Evolutionary conservation across 37 sponge, comb jelly and placozoan genomes (phyloP), one percentile per base, ranked within the genome.

Genomic region (Chondrosia reniformis): DNA sequence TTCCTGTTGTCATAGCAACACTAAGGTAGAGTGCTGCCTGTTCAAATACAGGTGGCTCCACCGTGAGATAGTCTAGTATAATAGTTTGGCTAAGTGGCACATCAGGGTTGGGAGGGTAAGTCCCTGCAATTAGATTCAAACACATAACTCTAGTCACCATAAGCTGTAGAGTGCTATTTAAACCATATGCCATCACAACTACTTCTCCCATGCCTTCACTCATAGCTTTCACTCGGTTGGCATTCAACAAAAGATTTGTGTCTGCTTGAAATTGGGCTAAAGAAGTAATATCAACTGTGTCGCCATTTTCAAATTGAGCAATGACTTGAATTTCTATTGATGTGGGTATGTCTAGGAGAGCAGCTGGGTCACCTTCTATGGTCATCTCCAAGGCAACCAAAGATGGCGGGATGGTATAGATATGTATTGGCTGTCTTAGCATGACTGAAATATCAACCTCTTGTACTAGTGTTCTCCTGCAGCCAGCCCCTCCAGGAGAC

Each of bases 21-120:
- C 24, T 74, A 6, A 80, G 30, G 28, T 37, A 17, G 0, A 83
- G 32, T 27, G 63, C 46, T 24, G 33, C 84, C 37, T 74, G 74
- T 55, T 88, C 84, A 69, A 77, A 80, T 19, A 64, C 40, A 27
- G 57, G 67, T 22, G 84, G 83, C 63, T 55, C 39, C 4, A 44
- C 61, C 10, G 84, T 52, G 6, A 38, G 84, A 21, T 38, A 43
- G 42, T 69, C 24, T 7, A 88, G 76, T 22, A 25, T 30, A 2
- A 79, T 32, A 0, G 62, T 12, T 17, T 30, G 15, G 42, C 27
- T 31, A 0, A n/a, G 24, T 19, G 45, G 32, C 32, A 80, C 74
- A 44, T 81, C 84, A 41, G 76, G 77, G 33, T 75, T 84, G 3
- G 61, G n/a, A 4, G 89, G 89, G 54, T 67, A 88, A 0, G 84